Conservation (phyloP, 1,140 invertebrate species). For the Tetramorium parvispinum region DNA sequence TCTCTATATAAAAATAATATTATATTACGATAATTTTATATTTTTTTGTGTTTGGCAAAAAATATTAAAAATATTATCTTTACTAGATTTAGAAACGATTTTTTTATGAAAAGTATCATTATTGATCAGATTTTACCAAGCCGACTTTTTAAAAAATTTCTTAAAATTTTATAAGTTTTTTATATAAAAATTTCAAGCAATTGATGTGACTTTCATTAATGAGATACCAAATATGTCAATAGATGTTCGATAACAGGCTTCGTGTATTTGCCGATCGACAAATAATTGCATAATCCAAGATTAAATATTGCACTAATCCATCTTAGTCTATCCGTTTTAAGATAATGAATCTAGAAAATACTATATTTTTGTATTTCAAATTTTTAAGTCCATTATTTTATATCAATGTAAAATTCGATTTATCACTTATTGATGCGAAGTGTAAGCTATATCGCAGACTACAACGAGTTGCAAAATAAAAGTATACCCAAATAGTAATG, state of each 20-base stretch:
- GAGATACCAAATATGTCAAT: neutral
- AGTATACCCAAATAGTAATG: neutral
- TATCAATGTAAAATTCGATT: neutral
- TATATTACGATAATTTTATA: too few relatives aligned
- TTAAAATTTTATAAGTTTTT: too few relatives aligned
- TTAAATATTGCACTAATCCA: neutral
- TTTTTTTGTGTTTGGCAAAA: too few relatives aligned
- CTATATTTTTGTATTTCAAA: neutral
- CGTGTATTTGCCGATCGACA: neutral
- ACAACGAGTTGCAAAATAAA: neutral
- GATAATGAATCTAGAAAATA: neutral
- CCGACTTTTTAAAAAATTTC: too few relatives aligned
- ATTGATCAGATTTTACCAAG: too few relatives aligned
- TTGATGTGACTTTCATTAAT: neutral
- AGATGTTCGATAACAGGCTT: neutral
- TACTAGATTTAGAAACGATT: too few relatives aligned
- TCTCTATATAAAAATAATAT: too few relatives aligned
- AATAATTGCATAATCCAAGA: neutral
- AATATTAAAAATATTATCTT: too few relatives aligned
- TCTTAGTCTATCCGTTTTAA: neutral
- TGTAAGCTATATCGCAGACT: neutral
- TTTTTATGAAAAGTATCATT: too few relatives aligned
- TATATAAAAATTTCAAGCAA: too few relatives aligned
- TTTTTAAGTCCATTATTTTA: neutral
- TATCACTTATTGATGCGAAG: neutral